These are phyloP conservation scores for Turritopsis rubra DNA, from an alignment of 30 jellyfish, hydroid and myxozoan genomes.

Conservation along the genomic window DNA sequence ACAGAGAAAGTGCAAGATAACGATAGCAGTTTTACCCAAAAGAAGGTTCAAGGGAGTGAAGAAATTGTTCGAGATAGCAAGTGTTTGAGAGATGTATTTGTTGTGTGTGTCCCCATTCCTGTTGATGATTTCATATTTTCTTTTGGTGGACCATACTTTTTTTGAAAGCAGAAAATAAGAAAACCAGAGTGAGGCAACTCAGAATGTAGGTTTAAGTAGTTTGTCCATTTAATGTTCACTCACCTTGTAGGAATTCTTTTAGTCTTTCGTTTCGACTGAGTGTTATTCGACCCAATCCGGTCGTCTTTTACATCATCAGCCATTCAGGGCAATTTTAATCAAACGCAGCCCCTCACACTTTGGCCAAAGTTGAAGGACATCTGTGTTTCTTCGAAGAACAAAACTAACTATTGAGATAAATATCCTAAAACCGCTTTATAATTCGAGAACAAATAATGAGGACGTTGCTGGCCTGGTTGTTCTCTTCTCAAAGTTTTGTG, in stretches of 20 bases:
- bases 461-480: conserved; percentile 12
- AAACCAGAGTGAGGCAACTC: too few relatives aligned
- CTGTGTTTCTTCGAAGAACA: neutral
- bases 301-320: conserved; percentile 40
- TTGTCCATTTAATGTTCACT: neutral
- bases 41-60: too few relatives aligned
- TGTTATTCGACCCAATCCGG: conserved; percentile 29
- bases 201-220: too few relatives aligned
- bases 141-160: too few relatives aligned
- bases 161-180: too few relatives aligned
- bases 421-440: neutral
- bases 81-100: too few relatives aligned
- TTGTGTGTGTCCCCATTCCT: too few relatives aligned
- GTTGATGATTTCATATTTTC: too few relatives aligned
- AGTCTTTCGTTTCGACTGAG: conserved; percentile 7
- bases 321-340: conserved; percentile 31
- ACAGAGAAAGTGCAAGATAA: too few relatives aligned
- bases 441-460: neutral
- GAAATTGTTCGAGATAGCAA: too few relatives aligned
- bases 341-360: conserved; percentile 13
- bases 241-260: neutral
- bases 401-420: neutral
- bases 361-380: conserved; percentile 18
- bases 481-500: neutral
- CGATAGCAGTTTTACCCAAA: too few relatives aligned